phyloP scores from a whole-genome alignment of 2,113 vertebrate genomes.

The Helogale parvula region DNA sequence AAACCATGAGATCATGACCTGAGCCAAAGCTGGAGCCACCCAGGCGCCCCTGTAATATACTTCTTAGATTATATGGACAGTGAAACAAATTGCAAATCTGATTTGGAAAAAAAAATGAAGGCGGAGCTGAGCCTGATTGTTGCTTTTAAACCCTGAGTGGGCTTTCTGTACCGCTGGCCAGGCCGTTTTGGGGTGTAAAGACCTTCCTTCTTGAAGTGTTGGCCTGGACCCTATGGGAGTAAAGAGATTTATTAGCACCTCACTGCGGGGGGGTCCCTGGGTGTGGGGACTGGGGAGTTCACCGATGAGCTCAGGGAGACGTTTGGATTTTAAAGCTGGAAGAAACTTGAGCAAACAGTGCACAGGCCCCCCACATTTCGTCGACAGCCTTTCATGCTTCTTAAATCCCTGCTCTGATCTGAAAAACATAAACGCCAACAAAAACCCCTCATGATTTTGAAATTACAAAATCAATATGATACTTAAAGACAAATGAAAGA shows the following conservation, averaged over 20 bases:
- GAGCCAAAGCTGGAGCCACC: too few species aligned
- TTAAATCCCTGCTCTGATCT: not conserved
- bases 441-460: not conserved
- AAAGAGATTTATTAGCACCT: too few species aligned
- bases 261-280: not conserved
- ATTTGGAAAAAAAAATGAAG: not conserved
- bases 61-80: not conserved
- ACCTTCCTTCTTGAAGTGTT: not conserved
- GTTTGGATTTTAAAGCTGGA: not conserved
- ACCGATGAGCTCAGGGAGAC: not conserved
- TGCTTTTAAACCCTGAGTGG: not conserved
- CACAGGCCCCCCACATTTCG: not conserved
- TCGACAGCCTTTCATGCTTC: not conserved
- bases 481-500: not conserved
- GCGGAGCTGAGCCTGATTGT: not conserved
- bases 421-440: not conserved
- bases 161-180: not conserved
- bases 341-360: not conserved
- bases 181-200: not conserved
- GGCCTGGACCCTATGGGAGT: not conserved
- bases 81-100: not conserved
- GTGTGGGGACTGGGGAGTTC: not conserved
- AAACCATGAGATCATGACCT: too few species aligned
- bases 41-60: not conserved
- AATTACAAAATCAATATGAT: not conserved